Base-by-base conservation (phyloP, 2,113 vertebrate genomes). In the Bufo gargarizans region DNA sequence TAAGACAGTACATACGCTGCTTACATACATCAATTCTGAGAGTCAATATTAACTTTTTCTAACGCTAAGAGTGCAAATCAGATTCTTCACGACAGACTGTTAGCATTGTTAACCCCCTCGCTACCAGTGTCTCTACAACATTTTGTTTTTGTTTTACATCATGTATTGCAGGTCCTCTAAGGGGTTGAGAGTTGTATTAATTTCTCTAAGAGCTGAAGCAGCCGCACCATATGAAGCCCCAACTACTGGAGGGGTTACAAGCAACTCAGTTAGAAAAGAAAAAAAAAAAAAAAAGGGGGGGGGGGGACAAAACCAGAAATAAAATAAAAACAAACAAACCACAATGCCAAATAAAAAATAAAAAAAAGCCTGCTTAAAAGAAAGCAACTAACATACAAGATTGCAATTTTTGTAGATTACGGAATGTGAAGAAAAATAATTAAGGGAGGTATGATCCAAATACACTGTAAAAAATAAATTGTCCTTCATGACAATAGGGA, bases 61-160 rank as follows among this genome's bases (percentile, higher is more conserved):
- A 96, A 97, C 95, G 96, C 96, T 97, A 97, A 97, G 97, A 99
- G 97, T 99, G 98, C 97, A 99, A 99, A 98, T 97, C 95, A 96
- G 96, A 96, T 96, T 96, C 95, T 97, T 97, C 96, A 97, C 96
- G 95, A 97, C 82, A 97, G 95, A 97, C 95, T 91, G 77, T 89
- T 94, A 96, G 95, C 91, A 95, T 94, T 95, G 95, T 94, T 95
- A 94, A 96, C 81, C 82, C 81, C 93, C 94, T 88, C 33, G 45
- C 81, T 84, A 49, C 72, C 87, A 91, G 90, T 91, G 90, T 93
- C 93, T 92, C 93, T 89, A 93, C 93, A 93, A 93, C 92, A 33
- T 33, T 33, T 91, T 93, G 94, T 92, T 91, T 91, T 93, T 93
- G 91, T 92, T 93, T 91, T 74, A 74, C 1, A 4, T 76, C 92